Evolutionary conservation across 2,113 vertebrate genomes (phyloP).

Genomic region (Zingel zingel): DNA sequence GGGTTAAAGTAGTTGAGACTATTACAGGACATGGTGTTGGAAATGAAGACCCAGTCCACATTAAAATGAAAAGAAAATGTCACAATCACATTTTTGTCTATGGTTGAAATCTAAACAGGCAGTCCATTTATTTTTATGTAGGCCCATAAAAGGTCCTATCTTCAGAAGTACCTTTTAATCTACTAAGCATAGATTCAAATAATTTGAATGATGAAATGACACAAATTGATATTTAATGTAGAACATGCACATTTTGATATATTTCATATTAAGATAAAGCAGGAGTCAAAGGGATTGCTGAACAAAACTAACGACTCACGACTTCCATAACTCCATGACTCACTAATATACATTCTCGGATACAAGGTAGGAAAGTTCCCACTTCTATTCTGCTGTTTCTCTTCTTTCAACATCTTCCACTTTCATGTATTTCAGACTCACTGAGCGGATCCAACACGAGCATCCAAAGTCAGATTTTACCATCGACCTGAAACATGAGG

Average conservation of each 20-base stretch:
- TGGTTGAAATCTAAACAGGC: background rate
- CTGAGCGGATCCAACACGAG: constrained; percentile 86
- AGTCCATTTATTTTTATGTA: background rate
- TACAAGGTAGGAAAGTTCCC: background rate
- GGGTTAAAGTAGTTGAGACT: background rate
- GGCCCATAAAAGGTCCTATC: no score
- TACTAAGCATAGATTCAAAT: no score
- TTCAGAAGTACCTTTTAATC: no score
- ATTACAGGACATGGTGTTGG: background rate
- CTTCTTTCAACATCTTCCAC: background rate
- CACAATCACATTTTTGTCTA: background rate
- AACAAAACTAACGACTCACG: background rate
- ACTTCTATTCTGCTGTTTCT: background rate
- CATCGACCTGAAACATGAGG: constrained; percentile 95
- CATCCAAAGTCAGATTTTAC: constrained; percentile 93
- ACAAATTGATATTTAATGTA: background rate
- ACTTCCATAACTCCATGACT: background rate
- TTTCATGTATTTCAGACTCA: constrained; percentile 84
- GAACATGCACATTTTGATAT: background rate
- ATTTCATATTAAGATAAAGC: background rate
- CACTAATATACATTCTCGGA: background rate
- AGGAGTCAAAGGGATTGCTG: background rate
- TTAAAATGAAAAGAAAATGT: background rate
- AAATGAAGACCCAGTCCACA: background rate
- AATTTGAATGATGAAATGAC: no score